These are phyloP conservation scores for Euproctis similis DNA, from an alignment of 2,888 invertebrate genomes.

Conservation along the genomic window DNA sequence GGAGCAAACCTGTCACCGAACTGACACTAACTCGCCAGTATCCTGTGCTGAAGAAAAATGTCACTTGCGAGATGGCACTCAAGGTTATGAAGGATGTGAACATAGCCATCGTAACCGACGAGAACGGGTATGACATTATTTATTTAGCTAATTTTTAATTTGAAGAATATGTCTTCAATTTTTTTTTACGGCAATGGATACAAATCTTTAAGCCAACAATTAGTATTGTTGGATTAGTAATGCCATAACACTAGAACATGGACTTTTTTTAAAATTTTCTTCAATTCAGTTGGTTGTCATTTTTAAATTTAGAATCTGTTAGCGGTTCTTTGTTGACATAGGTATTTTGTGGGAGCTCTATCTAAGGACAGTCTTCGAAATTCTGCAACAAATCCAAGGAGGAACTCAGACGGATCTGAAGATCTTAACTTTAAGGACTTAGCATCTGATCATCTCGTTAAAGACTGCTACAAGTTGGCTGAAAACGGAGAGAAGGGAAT, in stretches of 20 bases:
- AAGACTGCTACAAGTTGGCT: slow-evolving; percentile 78
- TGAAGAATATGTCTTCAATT: too few species aligned
- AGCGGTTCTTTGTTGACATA: too few species aligned
- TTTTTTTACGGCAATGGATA: too few species aligned
- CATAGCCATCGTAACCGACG: slow-evolving; percentile 34
- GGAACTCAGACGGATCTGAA: slow-evolving; percentile 45
- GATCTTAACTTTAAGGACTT: slow-evolving; percentile 58
- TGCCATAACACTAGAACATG: too few species aligned
- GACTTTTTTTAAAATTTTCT: too few species aligned
- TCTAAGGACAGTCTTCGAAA: slow-evolving; percentile 67
- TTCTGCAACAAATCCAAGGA: slow-evolving; percentile 38
- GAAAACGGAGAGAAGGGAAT: slow-evolving; percentile 19
- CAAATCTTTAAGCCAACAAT: too few species aligned
- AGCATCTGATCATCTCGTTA: slow-evolving; percentile 71
- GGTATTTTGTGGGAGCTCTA: slow-evolving; percentile 24
- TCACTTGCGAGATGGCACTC: slow-evolving; percentile 77
- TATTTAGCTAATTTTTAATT: too few species aligned
- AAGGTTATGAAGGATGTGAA: slow-evolving; percentile 66
- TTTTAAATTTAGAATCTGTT: too few species aligned
- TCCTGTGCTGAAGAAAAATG: slow-evolving; percentile 66
- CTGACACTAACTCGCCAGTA: slow-evolving; percentile 16
- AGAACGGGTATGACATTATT: slow-evolving; percentile 43
- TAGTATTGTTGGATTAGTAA: too few species aligned
- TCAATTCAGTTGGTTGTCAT: too few species aligned
- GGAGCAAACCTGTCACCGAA: slow-evolving; percentile 61